Conservation (phyloP, 2,113 vertebrate species). For the Sylvia atricapilla region DNA sequence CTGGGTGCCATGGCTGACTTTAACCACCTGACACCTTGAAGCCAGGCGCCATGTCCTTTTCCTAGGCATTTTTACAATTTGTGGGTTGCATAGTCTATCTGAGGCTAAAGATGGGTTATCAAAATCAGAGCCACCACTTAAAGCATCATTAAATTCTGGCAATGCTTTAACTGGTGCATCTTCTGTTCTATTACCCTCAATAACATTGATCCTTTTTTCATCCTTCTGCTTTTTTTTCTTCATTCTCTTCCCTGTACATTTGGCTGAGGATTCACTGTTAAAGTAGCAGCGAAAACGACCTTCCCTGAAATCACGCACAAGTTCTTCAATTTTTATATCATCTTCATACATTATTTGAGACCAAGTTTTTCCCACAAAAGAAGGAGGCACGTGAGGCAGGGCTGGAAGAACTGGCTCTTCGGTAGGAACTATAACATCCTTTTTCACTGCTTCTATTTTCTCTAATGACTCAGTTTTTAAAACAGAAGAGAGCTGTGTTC, state of each 20-base stretch:
- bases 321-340: conserved; percentile 80
- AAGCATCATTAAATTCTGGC: conserved; percentile 59
- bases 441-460: not conserved
- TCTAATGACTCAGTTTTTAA: conserved; percentile 53
- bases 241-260: conserved; percentile 58
- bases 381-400: conserved; percentile 82
- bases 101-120: conserved; percentile 38
- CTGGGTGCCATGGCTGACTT: conserved; percentile 85
- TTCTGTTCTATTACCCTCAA: not conserved
- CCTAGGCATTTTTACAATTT: conserved; percentile 41
- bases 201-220: not conserved
- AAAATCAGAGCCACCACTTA: conserved; percentile 39
- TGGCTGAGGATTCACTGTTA: conserved; percentile 77
- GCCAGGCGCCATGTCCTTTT: conserved; percentile 75
- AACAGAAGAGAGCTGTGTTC: conserved; percentile 68
- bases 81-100: conserved; percentile 40
- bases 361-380: conserved; percentile 87
- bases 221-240: conserved; percentile 49
- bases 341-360: conserved; percentile 86
- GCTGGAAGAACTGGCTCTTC: conserved; percentile 78
- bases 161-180: conserved; percentile 26
- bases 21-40: conserved; percentile 86
- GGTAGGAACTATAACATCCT: not conserved
- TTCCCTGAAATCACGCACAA: conserved; percentile 84
- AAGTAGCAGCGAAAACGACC: conserved; percentile 84